Percentiles rank a stretch among this genome's conserved stretches.
Conservation (phyloP, 2,113 vertebrate species). For the Marmota monax region DNA sequence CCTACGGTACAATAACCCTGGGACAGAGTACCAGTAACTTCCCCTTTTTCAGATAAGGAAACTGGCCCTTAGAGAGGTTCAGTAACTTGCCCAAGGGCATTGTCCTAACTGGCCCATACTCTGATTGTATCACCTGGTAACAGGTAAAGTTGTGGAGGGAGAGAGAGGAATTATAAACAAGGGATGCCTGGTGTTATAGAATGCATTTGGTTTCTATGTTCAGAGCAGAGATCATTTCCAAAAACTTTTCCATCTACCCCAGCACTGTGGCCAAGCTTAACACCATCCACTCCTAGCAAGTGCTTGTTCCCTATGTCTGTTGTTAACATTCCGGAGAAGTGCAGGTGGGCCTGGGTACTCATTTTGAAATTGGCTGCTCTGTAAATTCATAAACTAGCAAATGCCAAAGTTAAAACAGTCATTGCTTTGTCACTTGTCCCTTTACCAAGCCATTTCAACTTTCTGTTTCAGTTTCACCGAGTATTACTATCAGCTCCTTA, state of each 20-base stretch:
- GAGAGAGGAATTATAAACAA: not conserved
- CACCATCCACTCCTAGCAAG: not conserved
- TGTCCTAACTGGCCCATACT: not conserved
- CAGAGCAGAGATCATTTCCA: not conserved
- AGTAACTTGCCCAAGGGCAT: not conserved
- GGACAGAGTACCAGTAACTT: not conserved
- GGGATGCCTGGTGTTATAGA: not conserved
- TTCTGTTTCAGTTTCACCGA: not conserved
- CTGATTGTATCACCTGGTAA: not conserved
- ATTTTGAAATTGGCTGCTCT: not conserved
- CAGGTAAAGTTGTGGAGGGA: not conserved
- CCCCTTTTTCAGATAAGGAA: not conserved
- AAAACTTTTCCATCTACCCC: not conserved
- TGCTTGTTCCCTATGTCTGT: not conserved
- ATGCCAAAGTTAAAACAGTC: not conserved
- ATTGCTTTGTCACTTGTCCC: not conserved
- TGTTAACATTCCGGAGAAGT: not conserved
- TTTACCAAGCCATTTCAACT: not conserved
- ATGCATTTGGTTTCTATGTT: not conserved
- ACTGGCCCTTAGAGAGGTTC: not conserved
- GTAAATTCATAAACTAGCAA: not conserved
- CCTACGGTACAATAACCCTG: too few species aligned
- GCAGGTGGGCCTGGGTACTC: rapidly evolving
- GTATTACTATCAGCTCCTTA: not conserved
- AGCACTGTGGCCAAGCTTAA: not conserved